These are phyloP conservation scores for Leptoteleia sp. DNA, from an alignment of 1,140 invertebrate species.

Conservation along the genomic window DNA sequence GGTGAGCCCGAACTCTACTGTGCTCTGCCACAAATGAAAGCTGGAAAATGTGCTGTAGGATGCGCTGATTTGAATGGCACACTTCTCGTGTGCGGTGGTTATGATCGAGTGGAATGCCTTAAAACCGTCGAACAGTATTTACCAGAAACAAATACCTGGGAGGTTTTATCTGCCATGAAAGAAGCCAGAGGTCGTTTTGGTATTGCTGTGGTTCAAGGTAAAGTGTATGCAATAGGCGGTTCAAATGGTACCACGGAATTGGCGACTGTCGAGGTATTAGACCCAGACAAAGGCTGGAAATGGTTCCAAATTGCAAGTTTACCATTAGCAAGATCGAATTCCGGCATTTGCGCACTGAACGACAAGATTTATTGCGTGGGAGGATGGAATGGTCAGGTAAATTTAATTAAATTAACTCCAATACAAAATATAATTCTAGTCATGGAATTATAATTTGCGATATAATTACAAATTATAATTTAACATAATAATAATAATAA, in stretches of 20 bases:
- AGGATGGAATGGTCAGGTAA: constrained; percentile 88
- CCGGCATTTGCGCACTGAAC: constrained; percentile 87
- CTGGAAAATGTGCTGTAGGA: constrained; percentile 88
- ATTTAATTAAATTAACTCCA: too few species aligned
- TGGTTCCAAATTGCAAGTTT: constrained; percentile 86
- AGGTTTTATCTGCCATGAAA: constrained; percentile 85
- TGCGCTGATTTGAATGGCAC: constrained; percentile 86
- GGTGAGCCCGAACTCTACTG: constrained; percentile 83
- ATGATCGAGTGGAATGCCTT: constrained; percentile 92
- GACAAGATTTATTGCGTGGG: constrained; percentile 90
- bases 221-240: constrained; percentile 89
- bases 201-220: constrained; percentile 84
- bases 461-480: too few species aligned
- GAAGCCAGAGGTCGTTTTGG: constrained; percentile 88
- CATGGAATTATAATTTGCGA: too few species aligned
- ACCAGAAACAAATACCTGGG: constrained; percentile 86
- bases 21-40: constrained; percentile 85
- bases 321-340: constrained; percentile 86
- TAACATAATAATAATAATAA: too few species aligned
- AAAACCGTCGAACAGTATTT: constrained; percentile 88
- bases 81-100: constrained; percentile 90
- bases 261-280: constrained; percentile 85
- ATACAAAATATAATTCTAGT: too few species aligned
- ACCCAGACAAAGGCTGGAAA: constrained; percentile 78
- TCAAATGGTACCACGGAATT: constrained; percentile 89